Evolutionary conservation across 2,113 vertebrate species (phyloP), one percentile per base, ranked within the genome.

Genomic region (Mus spicilegus): DNA sequence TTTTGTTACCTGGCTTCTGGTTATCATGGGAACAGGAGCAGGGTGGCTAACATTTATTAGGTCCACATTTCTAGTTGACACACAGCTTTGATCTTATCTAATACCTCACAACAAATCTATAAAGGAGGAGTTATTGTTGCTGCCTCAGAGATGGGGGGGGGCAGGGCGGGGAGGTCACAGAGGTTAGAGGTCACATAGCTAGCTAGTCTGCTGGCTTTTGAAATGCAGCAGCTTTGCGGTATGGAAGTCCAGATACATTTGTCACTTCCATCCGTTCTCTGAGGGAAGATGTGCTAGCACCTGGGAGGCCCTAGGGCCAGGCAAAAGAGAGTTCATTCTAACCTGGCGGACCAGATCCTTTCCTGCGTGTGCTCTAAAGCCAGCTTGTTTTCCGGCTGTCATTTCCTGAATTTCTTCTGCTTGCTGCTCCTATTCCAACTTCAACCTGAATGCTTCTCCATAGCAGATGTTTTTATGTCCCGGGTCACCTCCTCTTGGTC

Each of bases 1-100:
- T 42, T 95, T 96, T 97, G 96, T 96, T 73, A 61, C 88, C 90
- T 89, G 91, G 77, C 81, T 93, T 91, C 84, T 75, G 90, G 95
- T 96, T 95, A 91, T 95, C 77, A 36, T 24, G n/a, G 63, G 95
- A 96, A 87, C 93, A 96, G 82, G 88, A 72, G 56, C 28, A 95
- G 61, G 73, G 67, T 19, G 67, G 49, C 39, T 97, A 96, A 92
- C 95, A 89, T 92, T 97, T 97, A 95, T 84, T 87, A 89, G 82
- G 77, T 91, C 69, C 54, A 87, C 87, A 92, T 49, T 82, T 95
- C 93, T 95, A 46, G 54, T 65, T 67, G 84, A 56, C 91, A 51
- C 92, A 80, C 6, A 46, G 93, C 91, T 91, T 95, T 97, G 69
- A 95, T 95, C 54, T 94, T 61, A 76, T 96, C 95, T 90, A 81